phyloP scores from a whole-genome alignment of 1,140 invertebrate genomes.

The Macrostomum lignano region DNA sequence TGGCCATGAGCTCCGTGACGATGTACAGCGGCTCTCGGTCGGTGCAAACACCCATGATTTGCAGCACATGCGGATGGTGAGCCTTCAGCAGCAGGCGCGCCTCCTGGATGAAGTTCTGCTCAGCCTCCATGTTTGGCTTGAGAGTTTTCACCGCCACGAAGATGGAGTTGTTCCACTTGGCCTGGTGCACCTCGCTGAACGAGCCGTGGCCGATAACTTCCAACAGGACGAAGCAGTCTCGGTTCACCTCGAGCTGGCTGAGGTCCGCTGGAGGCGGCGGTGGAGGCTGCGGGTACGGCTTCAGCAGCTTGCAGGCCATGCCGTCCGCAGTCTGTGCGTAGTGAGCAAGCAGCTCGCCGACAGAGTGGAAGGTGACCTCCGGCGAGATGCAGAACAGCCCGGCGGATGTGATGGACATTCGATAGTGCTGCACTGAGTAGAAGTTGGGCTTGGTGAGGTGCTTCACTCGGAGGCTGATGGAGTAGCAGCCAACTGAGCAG shows the following conservation, averaged over 20 bases:
- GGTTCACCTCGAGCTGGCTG: slow-evolving; percentile 3
- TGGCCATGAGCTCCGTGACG: slow-evolving; percentile 94
- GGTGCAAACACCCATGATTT: slow-evolving; percentile 6
- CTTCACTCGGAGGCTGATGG: too few species aligned
- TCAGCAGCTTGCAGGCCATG: too few species aligned
- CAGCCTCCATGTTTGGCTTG: background rate
- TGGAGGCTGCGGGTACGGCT: too few species aligned
- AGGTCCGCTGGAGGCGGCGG: slow-evolving; percentile 2
- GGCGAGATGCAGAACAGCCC: too few species aligned
- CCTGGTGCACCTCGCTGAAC: slow-evolving; percentile 3
- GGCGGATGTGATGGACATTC: too few species aligned
- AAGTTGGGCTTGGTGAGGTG: too few species aligned
- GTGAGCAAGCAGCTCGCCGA: too few species aligned
- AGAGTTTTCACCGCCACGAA: slow-evolving; percentile 2
- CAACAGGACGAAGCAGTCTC: background rate
- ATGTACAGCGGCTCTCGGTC: slow-evolving; percentile 57
- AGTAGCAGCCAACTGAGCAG: too few species aligned
- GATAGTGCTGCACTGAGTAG: too few species aligned
- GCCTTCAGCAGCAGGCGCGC: slow-evolving; percentile 6
- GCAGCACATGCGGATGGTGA: slow-evolving; percentile 1
- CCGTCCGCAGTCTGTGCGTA: too few species aligned
- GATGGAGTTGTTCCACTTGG: background rate
- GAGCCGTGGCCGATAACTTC: background rate
- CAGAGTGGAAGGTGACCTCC: too few species aligned
- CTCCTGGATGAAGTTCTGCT: slow-evolving; percentile 4